Base-by-base conservation (phyloP, 2,113 vertebrate species). In the Erinaceus europaeus region DNA sequence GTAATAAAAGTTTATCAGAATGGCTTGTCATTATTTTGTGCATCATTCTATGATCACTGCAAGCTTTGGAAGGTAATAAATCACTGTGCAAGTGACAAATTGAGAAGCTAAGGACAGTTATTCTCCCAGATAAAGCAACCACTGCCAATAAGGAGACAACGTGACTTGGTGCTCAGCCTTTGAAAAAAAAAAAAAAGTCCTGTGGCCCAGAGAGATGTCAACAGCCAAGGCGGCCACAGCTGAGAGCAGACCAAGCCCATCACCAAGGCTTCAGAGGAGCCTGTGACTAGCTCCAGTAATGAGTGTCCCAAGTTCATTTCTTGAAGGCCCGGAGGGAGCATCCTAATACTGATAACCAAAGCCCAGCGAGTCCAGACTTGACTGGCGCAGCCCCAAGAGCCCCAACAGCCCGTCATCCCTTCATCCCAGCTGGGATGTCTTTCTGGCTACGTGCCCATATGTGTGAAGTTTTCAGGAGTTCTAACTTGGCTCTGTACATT, bases 11-110 rank as follows among this genome's bases (percentile, higher is more conserved):
- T 92, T 93, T 94, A 95, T 91, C 91, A 84, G 82, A 89, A 81
- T 46, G 53, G 65, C 82, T 90, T 94, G 94, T 89, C 95, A 94
- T 95, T 93, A 94, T 92, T 95, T 95, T 94, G n/a, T 92, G 84
- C 88, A 94, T 94, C 84, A 89, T 94, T 94, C 92, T 94, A 94
- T 59, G 94, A 90, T 94, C 94, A 94, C 87, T 55, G 87, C 77
- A 76, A n/a, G 84, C 81, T 92, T 90, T 81, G 85, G 91, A 92
- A 75, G 78, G 92, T 90, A 95, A 94, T 94, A 95, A 94, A 94
- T 95, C 95, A 93, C 71, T 61, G 67, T 77, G 88, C 48, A 85
- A 65, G 85, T 93, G 91, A 94, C 94, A 95, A 90, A 88, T 84
- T 89, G 92, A 90, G 89, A 94, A 48, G 75, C 74, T 81, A 90